Evolutionary conservation across 1,140 invertebrate genomes (phyloP).

Genomic region (Thrips palmi): DNA sequence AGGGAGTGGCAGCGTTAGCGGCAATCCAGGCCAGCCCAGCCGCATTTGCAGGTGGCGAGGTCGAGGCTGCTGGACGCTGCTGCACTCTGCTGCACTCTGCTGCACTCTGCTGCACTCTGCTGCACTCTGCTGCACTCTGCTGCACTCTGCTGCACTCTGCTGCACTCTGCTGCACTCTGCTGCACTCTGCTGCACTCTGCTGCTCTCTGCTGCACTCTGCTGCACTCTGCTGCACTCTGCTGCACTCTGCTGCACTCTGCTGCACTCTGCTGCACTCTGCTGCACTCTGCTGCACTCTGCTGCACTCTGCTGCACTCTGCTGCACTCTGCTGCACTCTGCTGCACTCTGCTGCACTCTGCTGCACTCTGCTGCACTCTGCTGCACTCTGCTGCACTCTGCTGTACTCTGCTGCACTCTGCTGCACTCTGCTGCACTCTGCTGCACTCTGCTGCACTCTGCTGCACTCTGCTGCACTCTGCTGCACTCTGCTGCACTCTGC

Average conservation of each 20-base stretch:
- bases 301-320: slow-evolving; percentile 14
- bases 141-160: slow-evolving; percentile 3
- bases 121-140: slow-evolving; percentile 6
- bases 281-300: slow-evolving; percentile 15
- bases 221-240: slow-evolving; percentile 16
- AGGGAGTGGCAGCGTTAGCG: too few relatives aligned
- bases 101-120: slow-evolving; percentile 13
- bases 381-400: slow-evolving; percentile 17
- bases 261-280: slow-evolving; percentile 16
- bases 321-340: slow-evolving; percentile 15
- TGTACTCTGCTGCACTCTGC: slow-evolving; percentile 15
- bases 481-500: slow-evolving; percentile 12
- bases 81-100: slow-evolving; percentile 11
- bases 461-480: slow-evolving; percentile 14
- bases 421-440: slow-evolving; percentile 14
- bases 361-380: slow-evolving; percentile 16
- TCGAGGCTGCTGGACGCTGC: too few relatives aligned
- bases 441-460: slow-evolving; percentile 13
- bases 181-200: slow-evolving; percentile 15
- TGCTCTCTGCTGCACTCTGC: slow-evolving; percentile 13
- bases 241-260: slow-evolving; percentile 15
- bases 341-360: slow-evolving; percentile 15
- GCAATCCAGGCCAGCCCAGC: too few relatives aligned
- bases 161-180: slow-evolving; percentile 14
- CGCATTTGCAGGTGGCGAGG: too few relatives aligned